Evolutionary conservation across 2,888 invertebrate genomes (phyloP), one percentile per base, ranked within the genome.

Genomic region (Lampropteryx suffumata): DNA sequence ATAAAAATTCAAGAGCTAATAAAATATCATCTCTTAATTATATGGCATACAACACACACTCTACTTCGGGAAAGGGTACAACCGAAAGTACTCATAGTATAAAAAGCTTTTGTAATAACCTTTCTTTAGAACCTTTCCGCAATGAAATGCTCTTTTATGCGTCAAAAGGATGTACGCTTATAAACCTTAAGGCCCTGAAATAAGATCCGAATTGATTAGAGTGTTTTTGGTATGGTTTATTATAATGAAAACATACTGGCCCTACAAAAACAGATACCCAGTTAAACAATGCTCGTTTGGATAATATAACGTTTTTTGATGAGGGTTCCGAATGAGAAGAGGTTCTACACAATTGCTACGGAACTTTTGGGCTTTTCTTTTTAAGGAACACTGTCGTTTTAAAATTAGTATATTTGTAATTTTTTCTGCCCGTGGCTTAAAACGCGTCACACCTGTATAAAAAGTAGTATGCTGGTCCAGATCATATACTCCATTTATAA

Each of bases 51-150:
- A 65, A 62, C 67, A 71, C 4, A 2, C 65, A 70, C 65, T 64
- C 65, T 70, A 72, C 77, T 32, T 76, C 77, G 79, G 73, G 68
- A 64, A 70, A 65, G 71, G 69, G 68, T 73, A 65, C 75, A 74
- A 78, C 77, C 84, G 59, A 85, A 85, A 82, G 81, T 83, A n/a
- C n/a, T n/a, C n/a, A n/a, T n/a, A 81, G 81, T 82, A 78, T 80
- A 83, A 85, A 87, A 85, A 83, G 65, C 79, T 79, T 87, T 88
- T 87, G 79, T 84, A 62, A 69, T 76, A 82, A 82, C 88, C 84
- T 80, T 84, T 82, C 71, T 76, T 67, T 60, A 61, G 11, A 32
- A 42, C 21, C 24, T 36, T 52, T 47, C 64, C 61, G 67, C 72
- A 67, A 73, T 79, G 81, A 80, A 83, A 82, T 82, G 84, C 73